Evolutionary conservation across 2,797 vertebrate species (phyloP).

Genomic region (Sebastes wilsoni): DNA sequence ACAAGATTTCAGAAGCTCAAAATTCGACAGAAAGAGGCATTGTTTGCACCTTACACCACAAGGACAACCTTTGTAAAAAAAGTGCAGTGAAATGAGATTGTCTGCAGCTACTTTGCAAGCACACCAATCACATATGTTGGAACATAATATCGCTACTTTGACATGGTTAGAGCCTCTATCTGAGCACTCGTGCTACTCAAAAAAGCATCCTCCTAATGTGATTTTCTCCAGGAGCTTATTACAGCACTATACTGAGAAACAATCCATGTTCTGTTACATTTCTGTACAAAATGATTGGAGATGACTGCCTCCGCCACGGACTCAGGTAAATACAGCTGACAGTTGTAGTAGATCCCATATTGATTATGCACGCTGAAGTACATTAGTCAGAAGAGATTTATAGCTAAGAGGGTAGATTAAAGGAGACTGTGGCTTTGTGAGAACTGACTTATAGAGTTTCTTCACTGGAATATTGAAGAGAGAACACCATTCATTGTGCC

Average conservation of each 20-base stretch:
- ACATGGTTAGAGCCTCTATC: background rate
- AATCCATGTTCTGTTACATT: background rate
- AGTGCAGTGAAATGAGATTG: background rate
- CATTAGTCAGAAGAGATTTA: slow-evolving; percentile 11
- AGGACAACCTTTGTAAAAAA: background rate
- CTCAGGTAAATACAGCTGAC: slow-evolving; percentile 8
- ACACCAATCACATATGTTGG: background rate
- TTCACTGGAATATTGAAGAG: background rate
- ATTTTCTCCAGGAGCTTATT: background rate
- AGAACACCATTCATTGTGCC: background rate
- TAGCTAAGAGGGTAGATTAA: background rate
- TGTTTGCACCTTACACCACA: background rate
- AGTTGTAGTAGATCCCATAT: background rate
- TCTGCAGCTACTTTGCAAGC: background rate
- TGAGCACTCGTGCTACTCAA: background rate
- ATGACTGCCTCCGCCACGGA: background rate
- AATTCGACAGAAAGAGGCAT: background rate
- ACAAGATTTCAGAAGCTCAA: background rate
- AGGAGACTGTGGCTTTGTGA: background rate
- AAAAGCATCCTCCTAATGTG: background rate
- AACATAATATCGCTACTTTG: background rate
- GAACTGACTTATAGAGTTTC: background rate
- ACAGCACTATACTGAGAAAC: background rate
- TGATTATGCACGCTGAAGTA: background rate
- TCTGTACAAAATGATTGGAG: background rate